These are phyloP conservation scores for Chascanopsetta lugubris DNA, from an alignment of 2,113 vertebrate genomes.

Conservation along the genomic window DNA sequence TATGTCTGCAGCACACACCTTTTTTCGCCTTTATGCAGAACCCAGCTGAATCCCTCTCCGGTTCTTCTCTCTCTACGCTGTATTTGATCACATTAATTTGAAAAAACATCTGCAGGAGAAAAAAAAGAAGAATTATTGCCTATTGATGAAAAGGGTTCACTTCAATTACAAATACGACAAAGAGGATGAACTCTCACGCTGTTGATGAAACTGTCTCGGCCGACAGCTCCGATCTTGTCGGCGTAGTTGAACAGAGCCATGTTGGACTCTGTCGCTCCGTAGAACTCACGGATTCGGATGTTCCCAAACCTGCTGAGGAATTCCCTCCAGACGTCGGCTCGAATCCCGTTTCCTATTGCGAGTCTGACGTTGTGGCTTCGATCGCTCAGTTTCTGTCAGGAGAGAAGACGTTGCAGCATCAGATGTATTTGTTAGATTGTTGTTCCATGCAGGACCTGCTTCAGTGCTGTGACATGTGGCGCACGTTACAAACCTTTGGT, in stretches of 20 bases:
- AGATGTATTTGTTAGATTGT: neutral
- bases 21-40: slow-evolving; percentile 80
- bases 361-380: slow-evolving; percentile 80
- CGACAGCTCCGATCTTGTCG: slow-evolving; percentile 84
- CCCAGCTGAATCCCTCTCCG: slow-evolving; percentile 81
- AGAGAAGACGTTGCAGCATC: slow-evolving; percentile 8
- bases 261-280: slow-evolving; percentile 87
- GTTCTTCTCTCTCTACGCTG: slow-evolving; percentile 78
- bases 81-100: slow-evolving; percentile 83
- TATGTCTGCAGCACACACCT: slow-evolving; percentile 67
- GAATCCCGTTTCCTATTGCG: slow-evolving; percentile 85
- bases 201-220: slow-evolving; percentile 76
- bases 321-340: slow-evolving; percentile 85
- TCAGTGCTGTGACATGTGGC: neutral
- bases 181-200: slow-evolving; percentile 71
- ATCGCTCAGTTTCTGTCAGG: slow-evolving; percentile 78
- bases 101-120: neutral
- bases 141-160: neutral
- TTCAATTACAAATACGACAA: neutral
- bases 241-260: slow-evolving; percentile 80
- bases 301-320: slow-evolving; percentile 85
- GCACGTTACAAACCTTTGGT: slow-evolving; percentile 76
- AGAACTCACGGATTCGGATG: slow-evolving; percentile 82
- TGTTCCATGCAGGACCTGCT: neutral
- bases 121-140: no score